These are phyloP conservation scores for Trichonephila clavata DNA, from an alignment of 1,140 invertebrate species.

Conservation along the genomic window DNA sequence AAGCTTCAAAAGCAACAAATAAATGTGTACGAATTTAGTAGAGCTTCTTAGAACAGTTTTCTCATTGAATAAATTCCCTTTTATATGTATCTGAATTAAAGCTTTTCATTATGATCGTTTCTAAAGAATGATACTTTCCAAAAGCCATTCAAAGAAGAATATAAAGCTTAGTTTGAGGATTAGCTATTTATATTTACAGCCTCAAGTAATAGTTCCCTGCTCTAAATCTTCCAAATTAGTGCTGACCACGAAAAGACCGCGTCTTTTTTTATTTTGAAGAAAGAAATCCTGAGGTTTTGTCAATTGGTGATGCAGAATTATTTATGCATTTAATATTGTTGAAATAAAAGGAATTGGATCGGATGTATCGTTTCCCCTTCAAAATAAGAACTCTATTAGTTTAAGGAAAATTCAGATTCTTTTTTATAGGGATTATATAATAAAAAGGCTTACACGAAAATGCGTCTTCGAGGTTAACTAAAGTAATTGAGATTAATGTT, in stretches of 20 bases:
- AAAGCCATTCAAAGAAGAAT: background rate
- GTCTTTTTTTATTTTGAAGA: background rate
- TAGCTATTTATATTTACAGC: conserved; percentile 50
- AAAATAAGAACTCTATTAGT: too few relatives aligned
- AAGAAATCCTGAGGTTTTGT: background rate
- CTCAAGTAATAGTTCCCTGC: background rate
- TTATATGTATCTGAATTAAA: background rate
- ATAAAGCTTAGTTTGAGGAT: conserved; percentile 37
- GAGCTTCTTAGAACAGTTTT: background rate
- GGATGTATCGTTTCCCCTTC: too few relatives aligned
- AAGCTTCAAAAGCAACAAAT: background rate
- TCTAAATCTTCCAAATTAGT: conserved; percentile 47
- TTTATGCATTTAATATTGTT: background rate
- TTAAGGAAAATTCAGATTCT: too few relatives aligned
- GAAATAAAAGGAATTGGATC: background rate
- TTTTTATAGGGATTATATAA: too few relatives aligned
- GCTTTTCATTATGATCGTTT: background rate
- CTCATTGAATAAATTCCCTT: background rate
- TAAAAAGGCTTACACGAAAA: too few relatives aligned
- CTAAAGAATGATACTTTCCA: conserved; percentile 14
- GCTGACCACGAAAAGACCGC: conserved; percentile 21
- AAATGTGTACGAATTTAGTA: too few relatives aligned
- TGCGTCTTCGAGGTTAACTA: too few relatives aligned
- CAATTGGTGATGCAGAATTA: background rate
- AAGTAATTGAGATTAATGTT: too few relatives aligned